Base-by-base conservation (phyloP, 2,113 vertebrate genomes). In the Limanda limanda region DNA sequence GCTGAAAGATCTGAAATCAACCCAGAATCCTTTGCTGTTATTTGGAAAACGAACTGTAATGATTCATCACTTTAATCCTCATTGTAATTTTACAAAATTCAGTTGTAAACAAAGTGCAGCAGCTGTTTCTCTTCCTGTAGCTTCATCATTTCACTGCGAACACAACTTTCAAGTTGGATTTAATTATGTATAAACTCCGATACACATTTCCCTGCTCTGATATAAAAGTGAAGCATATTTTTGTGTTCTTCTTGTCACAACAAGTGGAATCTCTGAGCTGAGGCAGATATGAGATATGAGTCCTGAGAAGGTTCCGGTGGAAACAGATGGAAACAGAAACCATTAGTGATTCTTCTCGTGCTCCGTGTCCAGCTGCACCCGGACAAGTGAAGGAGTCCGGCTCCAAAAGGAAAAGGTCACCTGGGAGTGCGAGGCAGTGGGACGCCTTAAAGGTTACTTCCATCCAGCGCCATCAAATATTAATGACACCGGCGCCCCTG, bases 401-500 rank as follows among this genome's bases (percentile, higher is more conserved):
- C 78, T 59, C 61, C 71, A 83, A 82, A 76, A 74, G 68, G 85
- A 92, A 94, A 94, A 93, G 90, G 92, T 92, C 91, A 90, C 31
- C 57, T 25, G 79, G 72, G 84, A 83, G 71, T 65, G 70, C 68
- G 52, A 73, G 85, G 83, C 85, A 67, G 78, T 73, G 74, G 85
- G 85, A 90, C 70, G 66, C 82, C 70, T 83, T 91, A 92, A 93
- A 94, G 92, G 92, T 93, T 91, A 90, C 73, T 60, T 75, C 81
- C 85, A 86, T 88, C 72, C 31, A 59, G 72, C 80, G 77, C 74
- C 73, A 92, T 93, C 91, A 91, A 91, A 94, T 86, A 90, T 91
- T 90, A 92, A 94, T 76, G 84, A 74, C 86, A 78, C 59, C 71
- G 54, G 63, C 70, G 81, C 67, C 68, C 62, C 52, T 18, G 68